These are phyloP conservation scores for Agelaius phoeniceus DNA, from an alignment of 2,113 vertebrate species.

Conservation along the genomic window DNA sequence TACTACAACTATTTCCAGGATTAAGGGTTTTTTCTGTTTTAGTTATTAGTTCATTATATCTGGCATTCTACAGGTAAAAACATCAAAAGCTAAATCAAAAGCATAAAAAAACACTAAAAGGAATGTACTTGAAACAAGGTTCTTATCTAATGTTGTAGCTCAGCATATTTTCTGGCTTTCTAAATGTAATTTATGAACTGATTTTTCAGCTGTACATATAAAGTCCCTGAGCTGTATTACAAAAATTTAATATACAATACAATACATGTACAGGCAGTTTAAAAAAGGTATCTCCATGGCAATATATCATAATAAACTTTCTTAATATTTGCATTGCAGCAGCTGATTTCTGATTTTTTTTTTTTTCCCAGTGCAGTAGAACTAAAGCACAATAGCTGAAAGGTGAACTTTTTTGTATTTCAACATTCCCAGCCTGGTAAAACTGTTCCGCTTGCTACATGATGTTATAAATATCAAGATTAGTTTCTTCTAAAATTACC, in stretches of 20 bases:
- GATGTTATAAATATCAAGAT: constrained; percentile 74
- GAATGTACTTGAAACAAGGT: constrained; percentile 27
- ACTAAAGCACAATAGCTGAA: constrained; percentile 59
- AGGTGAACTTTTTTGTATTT: constrained; percentile 66
- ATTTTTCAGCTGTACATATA: constrained; percentile 15
- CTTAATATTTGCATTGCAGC: constrained; percentile 6
- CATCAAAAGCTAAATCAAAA: not conserved
- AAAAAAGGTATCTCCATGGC: not conserved
- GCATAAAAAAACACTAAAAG: not conserved
- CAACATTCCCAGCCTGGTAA: constrained; percentile 66
- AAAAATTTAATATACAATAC: constrained; percentile 44
- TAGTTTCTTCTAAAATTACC: constrained; percentile 77
- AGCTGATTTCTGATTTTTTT: constrained; percentile 42
- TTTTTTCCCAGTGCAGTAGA: not conserved
- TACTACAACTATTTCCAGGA: constrained; percentile 40
- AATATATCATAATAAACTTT: constrained; percentile 16
- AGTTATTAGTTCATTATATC: constrained; percentile 1
- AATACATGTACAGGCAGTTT: not conserved
- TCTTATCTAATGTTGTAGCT: constrained; percentile 16
- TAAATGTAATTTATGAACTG: constrained; percentile 34
- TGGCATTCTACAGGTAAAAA: constrained; percentile 30
- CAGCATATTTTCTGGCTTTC: constrained; percentile 33
- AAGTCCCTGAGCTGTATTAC: constrained; percentile 31
- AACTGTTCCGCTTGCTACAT: constrained; percentile 54
- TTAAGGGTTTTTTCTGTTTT: constrained; percentile 21